These are phyloP conservation scores for Eristalis arbustorum DNA, from an alignment of 2,888 invertebrate genomes.

Conservation along the genomic window DNA sequence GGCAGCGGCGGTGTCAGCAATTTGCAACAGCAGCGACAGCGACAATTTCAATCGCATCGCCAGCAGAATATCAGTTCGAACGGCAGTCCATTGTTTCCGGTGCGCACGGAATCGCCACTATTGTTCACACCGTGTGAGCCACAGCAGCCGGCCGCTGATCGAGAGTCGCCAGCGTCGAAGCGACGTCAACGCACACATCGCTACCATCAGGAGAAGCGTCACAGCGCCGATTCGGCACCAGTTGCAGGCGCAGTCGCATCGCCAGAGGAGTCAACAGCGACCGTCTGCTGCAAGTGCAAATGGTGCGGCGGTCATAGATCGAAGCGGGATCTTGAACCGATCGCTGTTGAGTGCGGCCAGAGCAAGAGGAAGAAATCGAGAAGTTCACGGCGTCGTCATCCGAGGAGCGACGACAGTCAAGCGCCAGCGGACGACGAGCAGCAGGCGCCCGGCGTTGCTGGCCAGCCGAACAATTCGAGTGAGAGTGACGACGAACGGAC, in stretches of 20 bases:
- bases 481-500: slow-evolving; percentile 50
- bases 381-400: background rate
- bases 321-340: slow-evolving; percentile 23
- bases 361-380: slow-evolving; percentile 19
- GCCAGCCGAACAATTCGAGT: slow-evolving; percentile 6
- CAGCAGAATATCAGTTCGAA: slow-evolving; percentile 45
- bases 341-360: slow-evolving; percentile 1
- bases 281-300: slow-evolving; percentile 15
- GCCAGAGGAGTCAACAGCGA: slow-evolving; percentile 29
- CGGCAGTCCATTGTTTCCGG: slow-evolving; percentile 18
- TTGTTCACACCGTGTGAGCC: background rate
- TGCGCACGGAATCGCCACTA: background rate
- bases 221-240: slow-evolving; percentile 45
- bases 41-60: slow-evolving; percentile 52
- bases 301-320: slow-evolving; percentile 31
- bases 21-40: slow-evolving; percentile 44
- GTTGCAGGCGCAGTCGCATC: slow-evolving; percentile 17
- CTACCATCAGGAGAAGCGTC: slow-evolving; percentile 36
- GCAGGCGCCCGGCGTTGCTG: background rate
- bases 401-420: background rate
- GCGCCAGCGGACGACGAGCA: background rate
- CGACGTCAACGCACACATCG: slow-evolving; percentile 13
- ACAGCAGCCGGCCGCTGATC: background rate
- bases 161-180: slow-evolving; percentile 8
- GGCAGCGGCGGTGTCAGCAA: background rate